Base-by-base conservation (phyloP, 2,797 vertebrate species). In the Hydrophis major region DNA sequence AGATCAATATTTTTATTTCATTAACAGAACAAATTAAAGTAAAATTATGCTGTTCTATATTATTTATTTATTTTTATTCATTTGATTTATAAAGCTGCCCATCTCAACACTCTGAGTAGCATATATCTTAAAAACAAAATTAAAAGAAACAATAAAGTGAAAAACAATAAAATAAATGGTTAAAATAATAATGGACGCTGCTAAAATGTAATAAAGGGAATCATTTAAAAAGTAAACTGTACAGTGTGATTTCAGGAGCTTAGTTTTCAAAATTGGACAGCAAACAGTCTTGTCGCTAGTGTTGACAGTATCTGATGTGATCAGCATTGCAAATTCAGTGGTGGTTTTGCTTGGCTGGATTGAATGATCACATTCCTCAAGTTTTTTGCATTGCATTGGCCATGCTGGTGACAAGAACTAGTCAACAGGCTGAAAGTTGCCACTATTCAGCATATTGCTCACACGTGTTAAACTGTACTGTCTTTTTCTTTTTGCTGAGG, bases 381-480 rank as follows among this genome's bases (percentile, higher is more conserved):
- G 95, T 96, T 96, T 97, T 90, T 98, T 98, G 97, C 98, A 98
- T 97, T 92, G 96, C 97, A 98, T 98, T 98, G 98, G 97, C 97
- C 95, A 63, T 90, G 89, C 98, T 98, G 98, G 96, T 98, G 98
- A 98, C 98, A 97, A 97, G 97, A 95, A 97, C 96, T 98, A 97
- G 97, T 98, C 97, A 98, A 94, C 95, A 97, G 96, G 96, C 96
- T 97, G 92, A 95, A 95, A 95, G 94, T 96, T 95, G 96, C 86
- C 95, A 96, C 94, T 94, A 95, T 94, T 92, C 37, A 83, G 20
- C 74, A 83, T 83, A 47, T 95, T 96, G 93, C 78, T 78, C 96
- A 92, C 96, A 96, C 96, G 93, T 96, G 95, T 94, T 94, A 91
- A 74, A 78, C 53, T 95, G 56, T 95, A 92, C 93, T 94, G 91